A percentile compares a stretch with the other conserved stretches of the same genome.
Evolutionary conservation across 2,797 vertebrate species (phyloP).

Genomic region (Xenopus petersii): DNA sequence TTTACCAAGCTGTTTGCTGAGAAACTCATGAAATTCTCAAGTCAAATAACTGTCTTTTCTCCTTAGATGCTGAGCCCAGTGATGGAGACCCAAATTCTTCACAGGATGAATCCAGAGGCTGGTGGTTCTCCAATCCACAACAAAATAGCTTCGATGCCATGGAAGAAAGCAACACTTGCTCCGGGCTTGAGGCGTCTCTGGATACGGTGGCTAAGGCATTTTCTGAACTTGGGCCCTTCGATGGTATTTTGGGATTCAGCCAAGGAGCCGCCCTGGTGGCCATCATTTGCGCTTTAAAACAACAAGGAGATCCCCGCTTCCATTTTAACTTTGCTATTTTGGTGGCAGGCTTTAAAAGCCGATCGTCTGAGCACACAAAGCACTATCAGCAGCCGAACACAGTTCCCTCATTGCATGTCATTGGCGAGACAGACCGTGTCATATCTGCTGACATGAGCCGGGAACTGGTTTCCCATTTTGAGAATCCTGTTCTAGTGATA

Average conservation of each 20-base stretch:
- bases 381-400: constrained; percentile 67
- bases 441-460: constrained; percentile 79
- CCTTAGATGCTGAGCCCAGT: constrained; percentile 1
- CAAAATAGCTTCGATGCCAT: constrained; percentile 72
- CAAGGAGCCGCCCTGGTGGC: constrained; percentile 88
- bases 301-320: constrained; percentile 73
- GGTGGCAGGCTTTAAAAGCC: constrained; percentile 82
- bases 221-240: constrained; percentile 74
- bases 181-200: constrained; percentile 79
- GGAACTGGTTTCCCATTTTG: constrained; percentile 74
- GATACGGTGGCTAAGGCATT: constrained; percentile 68
- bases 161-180: constrained; percentile 70
- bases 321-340: constrained; percentile 79
- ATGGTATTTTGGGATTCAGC: constrained; percentile 89
- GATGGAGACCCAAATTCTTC: constrained; percentile 33
- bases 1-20: no score
- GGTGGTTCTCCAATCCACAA: constrained; percentile 87
- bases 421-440: constrained; percentile 80
- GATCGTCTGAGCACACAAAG: constrained; percentile 63
- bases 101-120: constrained; percentile 70
- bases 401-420: constrained; percentile 82
- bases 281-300: constrained; percentile 79
- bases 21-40: no score
- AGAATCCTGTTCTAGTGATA: constrained; percentile 67
- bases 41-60: background rate